These are phyloP conservation scores for Microchrysa polita DNA, from an alignment of 2,888 invertebrate genomes.

Conservation along the genomic window DNA sequence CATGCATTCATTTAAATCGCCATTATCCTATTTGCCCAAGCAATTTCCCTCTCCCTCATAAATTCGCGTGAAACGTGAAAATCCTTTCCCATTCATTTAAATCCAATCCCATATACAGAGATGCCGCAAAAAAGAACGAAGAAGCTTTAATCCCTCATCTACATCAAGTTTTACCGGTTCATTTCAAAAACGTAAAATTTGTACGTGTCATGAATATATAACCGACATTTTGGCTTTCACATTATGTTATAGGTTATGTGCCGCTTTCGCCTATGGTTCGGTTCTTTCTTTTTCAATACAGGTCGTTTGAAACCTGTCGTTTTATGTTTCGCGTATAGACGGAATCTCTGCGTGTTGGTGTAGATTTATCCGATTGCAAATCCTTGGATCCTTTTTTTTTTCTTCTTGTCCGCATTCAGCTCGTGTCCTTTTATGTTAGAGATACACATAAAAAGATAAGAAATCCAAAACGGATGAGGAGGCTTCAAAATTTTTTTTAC, in stretches of 20 bases:
- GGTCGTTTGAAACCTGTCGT: background rate
- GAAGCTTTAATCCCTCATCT: background rate
- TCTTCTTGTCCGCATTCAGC: too few relatives aligned
- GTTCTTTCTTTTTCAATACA: background rate
- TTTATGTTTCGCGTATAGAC: background rate
- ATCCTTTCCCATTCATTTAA: too few relatives aligned
- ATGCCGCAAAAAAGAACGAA: too few relatives aligned
- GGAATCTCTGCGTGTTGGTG: constrained; percentile 13
- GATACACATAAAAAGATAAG: constrained; percentile 11
- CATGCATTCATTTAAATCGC: background rate
- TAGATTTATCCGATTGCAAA: background rate
- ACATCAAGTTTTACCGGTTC: constrained; percentile 28
- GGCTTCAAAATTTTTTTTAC: background rate
- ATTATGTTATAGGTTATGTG: background rate
- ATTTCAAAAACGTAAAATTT: constrained; percentile 23
- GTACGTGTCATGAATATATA: constrained; percentile 17
- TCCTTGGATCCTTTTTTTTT: background rate
- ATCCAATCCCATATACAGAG: too few relatives aligned
- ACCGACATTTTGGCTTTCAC: background rate
- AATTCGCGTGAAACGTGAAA: too few relatives aligned
- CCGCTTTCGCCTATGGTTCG: too few relatives aligned
- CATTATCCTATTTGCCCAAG: too few relatives aligned
- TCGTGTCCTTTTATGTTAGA: constrained; percentile 3
- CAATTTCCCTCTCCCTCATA: too few relatives aligned
- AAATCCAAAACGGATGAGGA: background rate